Base-by-base conservation (phyloP, 2,888 invertebrate species). In the Tetramorium bicarinatum region DNA sequence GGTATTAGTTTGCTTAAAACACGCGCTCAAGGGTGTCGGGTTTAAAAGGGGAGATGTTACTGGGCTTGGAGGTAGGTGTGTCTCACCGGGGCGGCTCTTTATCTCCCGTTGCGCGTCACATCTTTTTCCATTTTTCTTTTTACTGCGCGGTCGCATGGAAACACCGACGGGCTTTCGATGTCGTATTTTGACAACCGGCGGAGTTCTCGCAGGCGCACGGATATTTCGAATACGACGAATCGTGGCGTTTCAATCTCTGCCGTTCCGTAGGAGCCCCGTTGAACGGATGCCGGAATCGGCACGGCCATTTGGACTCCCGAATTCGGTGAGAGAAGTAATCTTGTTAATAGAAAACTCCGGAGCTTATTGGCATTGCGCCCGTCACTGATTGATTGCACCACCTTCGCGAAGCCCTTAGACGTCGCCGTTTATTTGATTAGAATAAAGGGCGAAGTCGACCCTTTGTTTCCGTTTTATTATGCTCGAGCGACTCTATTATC, bases 1-100 rank as follows among this genome's bases (percentile, higher is more conserved):
- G 88, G 86, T 88, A 88, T 88, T 90, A 85, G 88, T 88, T 91
- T 91, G 85, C 90, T 86, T 83, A 83, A 90, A 90, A 88, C 88
- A 80, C 66, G 59, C 83, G 87, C 82, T 85, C 89, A 90, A 90
- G 87, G 88, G 88, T 90, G 86, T 90, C 89, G 64, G 72, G 71
- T 91, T 88, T 85, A 87, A 85, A 90, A 85, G 86, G 64, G 29
- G 82, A 64, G 77, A 71, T n/a, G 82, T 49, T 67, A 52, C 41
- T 61, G 64, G 47, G 44, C 41, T 21, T 25, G 7, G 29, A 25
- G 72, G 38, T 54, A 44, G 81, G 66, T 62, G 69, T 69, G 80
- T 76, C 76, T 52, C 87, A 52, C 25, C 56, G 18, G 21, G 18
- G 29, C 47, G 21, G 29, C n/a, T 76, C 71, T 71, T 82, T 81